Base-by-base conservation (phyloP, 2,797 vertebrate species). In the Malacoctenus gilli region DNA sequence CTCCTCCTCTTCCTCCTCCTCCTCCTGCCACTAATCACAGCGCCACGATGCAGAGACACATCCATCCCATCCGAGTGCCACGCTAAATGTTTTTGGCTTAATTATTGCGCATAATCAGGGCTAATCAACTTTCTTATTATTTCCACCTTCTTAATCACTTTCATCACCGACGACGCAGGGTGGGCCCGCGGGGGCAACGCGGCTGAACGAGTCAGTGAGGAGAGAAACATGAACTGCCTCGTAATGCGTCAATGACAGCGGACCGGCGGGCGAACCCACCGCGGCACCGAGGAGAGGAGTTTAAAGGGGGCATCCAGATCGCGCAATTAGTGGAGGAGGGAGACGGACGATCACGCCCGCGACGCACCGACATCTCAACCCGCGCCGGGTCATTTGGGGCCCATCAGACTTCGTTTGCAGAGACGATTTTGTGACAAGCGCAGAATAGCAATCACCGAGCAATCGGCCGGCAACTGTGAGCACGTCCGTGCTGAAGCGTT, bases 61-160 rank as follows among this genome's bases (percentile, higher is more conserved):
- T 71, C 72, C 32, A 44, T 57, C 78, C 42, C 61, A 60, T 69
- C 63, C n/a, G 11, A 53, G 66, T 31, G 71, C 54, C 57, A 18
- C 4, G 9, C 55, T 70, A 72, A 57, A 75, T 46, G 59, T 64
- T 85, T 83, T 69, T 44, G 25, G 58, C 60, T 77, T 68, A 72
- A 83, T 81, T 72, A 67, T 80, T 79, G 53, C 58, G 67, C 62
- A 84, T 87, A 85, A 89, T 88, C 80, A 84, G 55, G 79, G 54
- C 75, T 85, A 86, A 89, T 90, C 77, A 87, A 72, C 68, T 65
- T 77, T 61, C 68, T 66, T 77, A 77, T 85, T 68, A 83, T 83
- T 87, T 80, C 76, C 66, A 75, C 63, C 66, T 72, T 62, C 83
- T 86, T 89, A 88, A 91, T 90, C 67, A 47, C 49, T 60, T 46